Conservation (phyloP, 1,140 invertebrate species). For the Ceratoteleas bidentatus region DNA sequence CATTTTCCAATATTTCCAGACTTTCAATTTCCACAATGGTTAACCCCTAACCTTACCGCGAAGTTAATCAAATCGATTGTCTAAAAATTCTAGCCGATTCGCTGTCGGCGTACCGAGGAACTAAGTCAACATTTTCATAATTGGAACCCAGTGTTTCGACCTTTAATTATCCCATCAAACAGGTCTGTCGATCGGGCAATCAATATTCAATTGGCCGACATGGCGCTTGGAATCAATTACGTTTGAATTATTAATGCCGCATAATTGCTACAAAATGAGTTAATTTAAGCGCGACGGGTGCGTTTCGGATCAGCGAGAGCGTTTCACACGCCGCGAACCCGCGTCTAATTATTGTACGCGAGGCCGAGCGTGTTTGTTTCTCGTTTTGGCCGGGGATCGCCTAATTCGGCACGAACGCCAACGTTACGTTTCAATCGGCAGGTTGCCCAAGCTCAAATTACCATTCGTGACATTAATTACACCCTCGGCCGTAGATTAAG, state of each 20-base stretch:
- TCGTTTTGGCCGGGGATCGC: no score
- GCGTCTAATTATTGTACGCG: conserved; percentile 40
- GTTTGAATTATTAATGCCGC: conserved; percentile 58
- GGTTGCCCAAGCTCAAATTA: no score
- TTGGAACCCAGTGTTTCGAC: conserved; percentile 16
- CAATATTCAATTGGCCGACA: conserved; percentile 49
- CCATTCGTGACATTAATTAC: no score
- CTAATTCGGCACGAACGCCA: no score
- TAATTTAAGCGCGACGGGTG: conserved; percentile 32
- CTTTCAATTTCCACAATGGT: no score
- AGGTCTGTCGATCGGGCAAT: conserved; percentile 40
- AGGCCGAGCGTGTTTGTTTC: no score
- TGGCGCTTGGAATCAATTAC: conserved; percentile 52
- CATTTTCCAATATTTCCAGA: no score
- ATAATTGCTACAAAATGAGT: conserved; percentile 52
- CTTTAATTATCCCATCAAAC: conserved; percentile 56
- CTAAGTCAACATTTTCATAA: conserved; percentile 27
- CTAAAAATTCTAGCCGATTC: no score
- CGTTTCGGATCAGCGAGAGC: conserved; percentile 8
- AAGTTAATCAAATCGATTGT: no score
- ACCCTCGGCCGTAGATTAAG: no score
- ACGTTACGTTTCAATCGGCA: no score
- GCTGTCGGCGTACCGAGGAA: not conserved
- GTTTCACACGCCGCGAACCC: conserved; percentile 40
- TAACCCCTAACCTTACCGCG: no score